A percentile compares a stretch with the other conserved stretches of the same genome.
Evolutionary conservation across 2,113 vertebrate genomes (phyloP).

Genomic region (Platysteira castanea): DNA sequence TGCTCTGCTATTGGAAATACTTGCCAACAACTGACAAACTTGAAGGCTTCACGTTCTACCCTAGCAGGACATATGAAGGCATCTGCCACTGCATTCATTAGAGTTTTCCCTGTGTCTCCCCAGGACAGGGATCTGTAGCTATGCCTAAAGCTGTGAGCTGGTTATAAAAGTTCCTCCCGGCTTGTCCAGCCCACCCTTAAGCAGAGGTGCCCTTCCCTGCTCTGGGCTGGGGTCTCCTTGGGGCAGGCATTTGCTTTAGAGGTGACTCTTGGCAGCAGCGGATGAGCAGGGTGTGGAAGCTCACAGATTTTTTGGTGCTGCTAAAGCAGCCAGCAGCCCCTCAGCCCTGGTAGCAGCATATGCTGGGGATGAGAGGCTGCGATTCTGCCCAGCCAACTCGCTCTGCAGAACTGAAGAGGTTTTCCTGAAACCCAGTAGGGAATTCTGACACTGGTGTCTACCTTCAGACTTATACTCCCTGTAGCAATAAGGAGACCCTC

Average conservation of each 20-base stretch:
- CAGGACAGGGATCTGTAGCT: fast-evolving
- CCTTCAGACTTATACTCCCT: not conserved
- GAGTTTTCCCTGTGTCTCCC: not conserved
- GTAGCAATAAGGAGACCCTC: not conserved
- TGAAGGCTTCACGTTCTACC: not conserved
- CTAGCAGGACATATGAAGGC: fast-evolving
- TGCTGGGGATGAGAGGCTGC: fast-evolving
- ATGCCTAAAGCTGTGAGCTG: not conserved
- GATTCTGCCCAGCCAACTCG: fast-evolving
- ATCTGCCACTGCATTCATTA: not conserved
- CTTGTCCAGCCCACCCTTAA: not conserved
- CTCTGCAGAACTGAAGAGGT: not conserved
- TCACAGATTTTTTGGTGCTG: fast-evolving
- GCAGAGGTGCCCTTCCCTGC: not conserved
- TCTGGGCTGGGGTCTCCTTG: not conserved
- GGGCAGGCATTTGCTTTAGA: not conserved
- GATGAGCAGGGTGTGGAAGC: not conserved
- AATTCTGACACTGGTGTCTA: not conserved
- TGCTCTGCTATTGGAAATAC: not conserved
- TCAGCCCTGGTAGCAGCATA: fast-evolving
- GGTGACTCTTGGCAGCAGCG: not conserved
- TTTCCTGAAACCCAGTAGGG: not conserved
- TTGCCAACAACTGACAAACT: not conserved
- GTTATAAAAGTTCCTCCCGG: not conserved
- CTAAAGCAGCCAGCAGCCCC: not conserved